Base-by-base conservation (phyloP, 2,888 invertebrate genomes). In the Prenolepis imparis region DNA sequence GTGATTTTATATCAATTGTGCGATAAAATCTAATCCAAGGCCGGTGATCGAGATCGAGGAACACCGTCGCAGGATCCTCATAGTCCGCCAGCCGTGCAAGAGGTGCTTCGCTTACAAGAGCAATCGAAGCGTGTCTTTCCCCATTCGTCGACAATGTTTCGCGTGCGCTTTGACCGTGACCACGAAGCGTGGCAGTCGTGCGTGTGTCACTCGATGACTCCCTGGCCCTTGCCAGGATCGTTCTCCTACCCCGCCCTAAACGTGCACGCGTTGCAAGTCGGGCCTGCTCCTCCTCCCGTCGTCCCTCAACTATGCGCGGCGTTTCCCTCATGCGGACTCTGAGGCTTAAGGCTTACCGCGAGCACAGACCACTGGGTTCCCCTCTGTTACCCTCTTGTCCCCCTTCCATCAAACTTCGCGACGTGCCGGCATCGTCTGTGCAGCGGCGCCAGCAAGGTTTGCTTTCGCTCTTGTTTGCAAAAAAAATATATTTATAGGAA, bases 161-260 rank as follows among this genome's bases (percentile, higher is more conserved):
- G 90, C 90, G 90, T 90, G 91, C 91, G 92, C 93, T 92, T 92
- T 93, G 93, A 93, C 92, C 93, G 93, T 94, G 92, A 93, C 92
- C 93, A 93, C 91, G 90, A 92, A 94, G 94, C 94, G 93, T 94
- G 94, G 94, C 94, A 90, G 93, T 90, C 93, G 93, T 94, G 94
- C 94, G 94, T 94, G 94, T 94, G 94, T 94, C 94, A 94, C 94
- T 93, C 91, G 90, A 90, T 93, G 93, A 93, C 93, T 94, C 91
- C 92, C 92, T 92, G 91, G 92, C 91, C 91, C 89, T 89, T 84
- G 78, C 78, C 18, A 88, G 90, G 90, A 92, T 91, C 91, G 88
- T 85, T 92, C 90, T 92, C 87, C 89, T 90, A 91, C 90, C 91
- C 93, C 94, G 94, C 94, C 94, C 94, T 94, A 91, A 93, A 93